Percentiles rank a stretch among this genome's conserved stretches.
Conservation (phyloP, 2,797 vertebrate genomes). For the Poecilia picta region DNA sequence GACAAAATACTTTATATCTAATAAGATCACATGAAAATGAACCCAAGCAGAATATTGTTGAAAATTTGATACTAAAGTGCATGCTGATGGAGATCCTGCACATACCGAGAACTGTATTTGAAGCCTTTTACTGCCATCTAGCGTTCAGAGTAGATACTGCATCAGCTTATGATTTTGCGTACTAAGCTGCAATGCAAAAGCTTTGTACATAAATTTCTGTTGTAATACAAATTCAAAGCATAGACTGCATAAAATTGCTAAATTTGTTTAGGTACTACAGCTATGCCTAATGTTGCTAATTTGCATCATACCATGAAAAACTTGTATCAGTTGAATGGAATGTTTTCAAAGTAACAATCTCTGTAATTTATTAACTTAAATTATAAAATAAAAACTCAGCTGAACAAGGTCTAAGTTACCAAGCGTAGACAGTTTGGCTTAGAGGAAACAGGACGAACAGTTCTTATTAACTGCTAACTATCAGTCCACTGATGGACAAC, state of each 20-base stretch:
- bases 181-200: not conserved
- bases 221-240: not conserved
- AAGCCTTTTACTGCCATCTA: not conserved
- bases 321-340: not conserved
- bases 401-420: not conserved
- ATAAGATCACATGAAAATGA: not conserved
- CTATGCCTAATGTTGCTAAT: not conserved
- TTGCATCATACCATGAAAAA: not conserved
- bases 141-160: not conserved
- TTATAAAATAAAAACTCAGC: not conserved
- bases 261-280: not conserved
- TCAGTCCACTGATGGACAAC: not conserved
- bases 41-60: not conserved
- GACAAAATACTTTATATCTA: not conserved
- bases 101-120: not conserved
- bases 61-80: not conserved
- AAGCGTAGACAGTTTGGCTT: not conserved
- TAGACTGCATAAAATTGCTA: not conserved
- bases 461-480: not conserved
- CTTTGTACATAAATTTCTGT: not conserved
- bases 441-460: not conserved
- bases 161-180: not conserved
- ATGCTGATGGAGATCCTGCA: not conserved
- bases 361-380: not conserved
- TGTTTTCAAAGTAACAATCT: not conserved